Evolutionary conservation across 2,797 vertebrate species (phyloP), one percentile per base, ranked within the genome.

Genomic region (Silurus aristotelis): DNA sequence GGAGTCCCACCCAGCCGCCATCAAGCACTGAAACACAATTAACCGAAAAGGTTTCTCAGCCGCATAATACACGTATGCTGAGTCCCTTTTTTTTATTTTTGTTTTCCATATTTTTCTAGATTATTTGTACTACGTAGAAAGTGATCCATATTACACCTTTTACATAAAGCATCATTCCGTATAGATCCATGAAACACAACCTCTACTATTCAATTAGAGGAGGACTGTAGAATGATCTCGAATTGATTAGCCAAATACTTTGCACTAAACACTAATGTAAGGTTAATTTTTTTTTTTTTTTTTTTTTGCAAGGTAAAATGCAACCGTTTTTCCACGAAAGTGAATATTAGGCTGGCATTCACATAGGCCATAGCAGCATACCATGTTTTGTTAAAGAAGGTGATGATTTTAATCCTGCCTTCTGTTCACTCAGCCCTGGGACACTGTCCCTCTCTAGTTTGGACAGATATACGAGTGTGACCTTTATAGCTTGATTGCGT

Each of bases 401-500:
- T 7, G 17, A 6, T 27, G 0, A 25, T n/a, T 46, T 63, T 19
- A 46, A 38, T 79, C 38, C 60, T 63, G 38, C n/a, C 70, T 72
- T 60, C 43, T 48, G 70, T 83, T 68, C 48, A 86, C 61, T 83
- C 3, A 8, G 52, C 31, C 66, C 13, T n/a, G 5, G 55, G 80
- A 82, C 68, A 77, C 20, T 43, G n/a, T 73, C 17, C 31, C 15
- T 55, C 48, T 38, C 22, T 56, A 17, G 60, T 48, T 75, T 10
- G 31, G 52, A 68, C 63, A 77, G 79, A 86, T 82, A 86, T 77
- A 82, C 0, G n/a, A 77, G n/a, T 31, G 1, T 79, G 82, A 85
- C 80, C 83, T 78, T 85, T 86, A 38, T 25, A 8, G 67, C 67
- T 78, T 83, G 20, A 80, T 78, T 80, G 38, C 38, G 38, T 38